Conservation (phyloP, 2,113 vertebrate species). For the Rhadina sibilatrix region DNA sequence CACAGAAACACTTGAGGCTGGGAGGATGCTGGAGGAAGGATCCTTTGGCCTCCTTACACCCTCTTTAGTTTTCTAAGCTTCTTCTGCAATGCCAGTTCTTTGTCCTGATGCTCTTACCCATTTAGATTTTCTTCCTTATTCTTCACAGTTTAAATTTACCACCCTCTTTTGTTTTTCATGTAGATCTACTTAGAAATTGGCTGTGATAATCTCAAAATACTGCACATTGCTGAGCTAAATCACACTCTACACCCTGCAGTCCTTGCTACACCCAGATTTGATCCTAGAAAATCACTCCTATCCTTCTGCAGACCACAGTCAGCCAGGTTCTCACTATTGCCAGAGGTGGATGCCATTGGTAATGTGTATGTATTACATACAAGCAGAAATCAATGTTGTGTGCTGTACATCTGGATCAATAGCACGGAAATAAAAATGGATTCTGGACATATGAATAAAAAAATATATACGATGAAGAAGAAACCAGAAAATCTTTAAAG, state of each 20-base stretch:
- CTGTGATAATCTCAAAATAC: background rate
- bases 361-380: background rate
- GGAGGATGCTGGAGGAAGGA: background rate
- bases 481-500: slow-evolving; percentile 37
- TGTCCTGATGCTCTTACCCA: background rate
- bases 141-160: background rate
- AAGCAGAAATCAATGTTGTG: slow-evolving; percentile 25
- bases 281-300: background rate
- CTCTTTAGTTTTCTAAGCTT: background rate
- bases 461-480: background rate
- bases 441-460: background rate
- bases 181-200: background rate
- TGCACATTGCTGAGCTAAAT: background rate
- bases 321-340: background rate
- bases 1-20: background rate
- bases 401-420: slow-evolving; percentile 40
- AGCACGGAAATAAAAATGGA: slow-evolving; percentile 31
- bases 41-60: background rate
- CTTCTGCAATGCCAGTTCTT: background rate
- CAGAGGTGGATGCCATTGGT: background rate
- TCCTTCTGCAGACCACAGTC: background rate
- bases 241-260: background rate
- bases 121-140: background rate
- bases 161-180: background rate
- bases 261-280: background rate